Base-by-base conservation (phyloP, 2,113 vertebrate species). In the Arothron firmamentum region DNA sequence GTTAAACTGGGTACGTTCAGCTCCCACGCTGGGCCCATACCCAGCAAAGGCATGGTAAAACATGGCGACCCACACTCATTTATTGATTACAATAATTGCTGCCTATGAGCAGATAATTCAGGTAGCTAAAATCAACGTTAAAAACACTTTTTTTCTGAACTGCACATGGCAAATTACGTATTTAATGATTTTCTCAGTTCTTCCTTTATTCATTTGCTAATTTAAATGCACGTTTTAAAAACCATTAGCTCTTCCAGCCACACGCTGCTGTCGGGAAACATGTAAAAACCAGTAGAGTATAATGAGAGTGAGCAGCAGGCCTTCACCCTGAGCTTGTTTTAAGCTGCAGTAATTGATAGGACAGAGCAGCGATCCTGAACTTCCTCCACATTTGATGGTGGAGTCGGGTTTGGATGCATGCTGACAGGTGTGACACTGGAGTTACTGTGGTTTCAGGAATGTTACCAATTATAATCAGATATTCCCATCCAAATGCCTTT, bases 1-100 rank as follows among this genome's bases (percentile, higher is more conserved):
- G 95, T 90, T 93, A 93, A 90, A 87, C 85, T 77, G 79, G 83
- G 89, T 86, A 83, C 85, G 81, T 90, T 67, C 78, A 66, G 67
- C 47, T 62, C 82, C 74, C 74, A 62, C 74, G 84, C 74, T 65
- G 84, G 77, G 74, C 82, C 80, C 59, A 53, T 72, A 73, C 55
- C 34, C 11, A 38, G 34, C 34, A 38, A 60, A 90, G 60, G 64
- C 73, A 77, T 74, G 61, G 38, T 65, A 38, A 38, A 38, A 38
- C 34, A 38, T 11, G 34, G 34, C 34, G 12, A 12, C 25, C 25
- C 25, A 12, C 34, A 38, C 34, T 38, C 34, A 38, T 38, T 38
- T 38, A 38, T 38, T 38, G 8, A 12, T 38, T 38, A 38, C 1
- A 2, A 11, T 9, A 11, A 9, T 10, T 38, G 34, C 11, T 38